Evolutionary conservation across 2,113 vertebrate species (phyloP), one percentile per base, ranked within the genome.

Genomic region (Antennarius striatus): DNA sequence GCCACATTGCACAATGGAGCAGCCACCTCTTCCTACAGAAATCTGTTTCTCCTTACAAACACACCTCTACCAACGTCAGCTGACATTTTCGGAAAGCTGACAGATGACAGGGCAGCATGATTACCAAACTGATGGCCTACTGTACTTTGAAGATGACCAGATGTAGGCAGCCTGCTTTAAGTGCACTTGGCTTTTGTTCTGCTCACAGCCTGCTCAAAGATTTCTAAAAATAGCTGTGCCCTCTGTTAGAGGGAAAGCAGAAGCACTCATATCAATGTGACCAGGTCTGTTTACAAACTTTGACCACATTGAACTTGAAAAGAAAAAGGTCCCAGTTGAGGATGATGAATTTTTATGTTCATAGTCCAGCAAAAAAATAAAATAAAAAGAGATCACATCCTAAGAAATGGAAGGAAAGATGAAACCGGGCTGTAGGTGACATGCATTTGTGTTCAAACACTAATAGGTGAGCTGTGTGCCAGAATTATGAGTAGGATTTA

Each of bases 1-100:
- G 88, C 79, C 82, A 86, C 73, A 85, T 88, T 88, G 88, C 86
- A 92, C 90, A 92, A 92, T 87, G 80, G 84, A 86, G 75, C 80
- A 77, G 82, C 6, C 42, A 7, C 81, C 83, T 90, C 87, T 84
- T 90, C 85, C 86, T 86, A 82, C 84, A 88, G 79, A 91, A 85
- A 89, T 77, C 75, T 71, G 82, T 70, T 80, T 86, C 58, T 63
- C 64, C 51, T 43, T 15, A 39, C 30, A 30, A 40, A 29, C 54
- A 59, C 53, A 22, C 49, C 12, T 42, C 10, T 43, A 56, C 15
- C 47, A 52, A 64, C 68, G 75, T 77, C 80, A 66, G 0, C 28
- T 40, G 65, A 63, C 65, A 58, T 59, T 59, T 63, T 62, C 49
- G 54, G 1, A 47, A 28, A 32, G 59, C 58, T 22, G 63, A 57